Conservation (phyloP, 2,113 vertebrate genomes). For the Tenebrosternarchus preto region DNA sequence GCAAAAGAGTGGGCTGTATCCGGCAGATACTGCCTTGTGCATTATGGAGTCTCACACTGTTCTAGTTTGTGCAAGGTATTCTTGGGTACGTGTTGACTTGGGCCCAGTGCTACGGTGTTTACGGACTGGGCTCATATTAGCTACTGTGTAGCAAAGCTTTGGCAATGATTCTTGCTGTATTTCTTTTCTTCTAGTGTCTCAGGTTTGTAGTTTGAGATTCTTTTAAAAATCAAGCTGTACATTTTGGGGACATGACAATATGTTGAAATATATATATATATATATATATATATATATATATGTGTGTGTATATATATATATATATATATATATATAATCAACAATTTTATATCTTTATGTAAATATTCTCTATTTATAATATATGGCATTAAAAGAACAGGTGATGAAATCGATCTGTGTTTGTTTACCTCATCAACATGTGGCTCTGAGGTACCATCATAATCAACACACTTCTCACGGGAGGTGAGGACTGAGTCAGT, state of each 20-base stretch:
- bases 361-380: slow-evolving; percentile 92
- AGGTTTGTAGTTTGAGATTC: slow-evolving; percentile 79
- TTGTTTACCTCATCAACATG: slow-evolving; percentile 7
- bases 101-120: slow-evolving; percentile 56
- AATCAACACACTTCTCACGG: not conserved
- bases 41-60: slow-evolving; percentile 61
- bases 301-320: slow-evolving; percentile 91
- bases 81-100: slow-evolving; percentile 64
- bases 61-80: slow-evolving; percentile 69
- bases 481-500: not conserved
- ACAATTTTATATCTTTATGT: slow-evolving; percentile 89
- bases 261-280: slow-evolving; percentile 75
- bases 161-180: slow-evolving; percentile 79
- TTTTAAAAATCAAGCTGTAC: slow-evolving; percentile 80
- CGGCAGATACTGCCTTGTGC: slow-evolving; percentile 61
- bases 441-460: not conserved
- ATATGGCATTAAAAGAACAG: slow-evolving; percentile 75
- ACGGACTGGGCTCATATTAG: slow-evolving; percentile 73
- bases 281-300: slow-evolving; percentile 84
- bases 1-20: slow-evolving; percentile 57
- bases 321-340: slow-evolving; percentile 72
- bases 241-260: slow-evolving; percentile 76
- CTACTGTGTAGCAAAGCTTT: slow-evolving; percentile 94
- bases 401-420: slow-evolving; percentile 54
- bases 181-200: slow-evolving; percentile 72